These are phyloP conservation scores for Pterocles gutturalis DNA, from an alignment of 2,113 vertebrate species.

Conservation along the genomic window DNA sequence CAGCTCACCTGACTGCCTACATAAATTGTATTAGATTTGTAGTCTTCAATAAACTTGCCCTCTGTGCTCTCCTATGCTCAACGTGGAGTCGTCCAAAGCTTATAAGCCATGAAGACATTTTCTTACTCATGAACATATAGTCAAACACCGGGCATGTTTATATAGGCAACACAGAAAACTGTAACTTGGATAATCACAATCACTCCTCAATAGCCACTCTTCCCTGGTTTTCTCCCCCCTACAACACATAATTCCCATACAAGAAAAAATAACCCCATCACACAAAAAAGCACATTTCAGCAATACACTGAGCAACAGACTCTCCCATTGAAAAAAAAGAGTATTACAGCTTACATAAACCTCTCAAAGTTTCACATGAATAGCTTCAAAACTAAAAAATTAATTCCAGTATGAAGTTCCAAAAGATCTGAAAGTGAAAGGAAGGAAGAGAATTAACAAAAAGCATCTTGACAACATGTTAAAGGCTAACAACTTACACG, in stretches of 20 bases:
- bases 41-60: neutral
- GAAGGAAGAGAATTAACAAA: neutral
- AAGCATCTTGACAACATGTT: neutral
- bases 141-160: accelerated
- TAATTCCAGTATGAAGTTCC: neutral
- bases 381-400: neutral
- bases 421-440: neutral
- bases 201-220: neutral
- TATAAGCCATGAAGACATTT: neutral
- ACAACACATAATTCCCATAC: neutral
- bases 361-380: neutral
- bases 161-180: neutral
- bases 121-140: accelerated
- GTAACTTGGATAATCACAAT: neutral
- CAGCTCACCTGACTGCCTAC: neutral
- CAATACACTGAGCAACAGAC: neutral
- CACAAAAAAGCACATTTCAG: neutral
- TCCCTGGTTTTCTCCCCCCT: neutral
- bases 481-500: neutral
- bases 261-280: neutral
- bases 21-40: accelerated
- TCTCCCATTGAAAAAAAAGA: neutral
- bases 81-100: neutral
- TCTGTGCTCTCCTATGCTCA: neutral
- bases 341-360: neutral